Percentiles rank a stretch among this genome's conserved stretches.
These are phyloP conservation scores for Harpagoxenus sublaevis DNA, from an alignment of 2,888 invertebrate species.

Conservation along the genomic window DNA sequence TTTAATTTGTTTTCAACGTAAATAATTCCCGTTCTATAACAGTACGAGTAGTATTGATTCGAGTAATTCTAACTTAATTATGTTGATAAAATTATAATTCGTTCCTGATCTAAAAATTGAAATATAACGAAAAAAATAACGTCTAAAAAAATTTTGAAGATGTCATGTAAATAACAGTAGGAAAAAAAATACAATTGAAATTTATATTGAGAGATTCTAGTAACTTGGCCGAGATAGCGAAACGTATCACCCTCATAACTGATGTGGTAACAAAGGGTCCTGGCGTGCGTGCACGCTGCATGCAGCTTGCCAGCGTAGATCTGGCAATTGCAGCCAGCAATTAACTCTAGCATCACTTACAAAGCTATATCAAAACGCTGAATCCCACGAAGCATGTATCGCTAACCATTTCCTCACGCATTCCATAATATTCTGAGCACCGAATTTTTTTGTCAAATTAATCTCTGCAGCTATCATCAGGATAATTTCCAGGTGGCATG, in stretches of 20 bases:
- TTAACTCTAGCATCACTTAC: slow-evolving; percentile 38
- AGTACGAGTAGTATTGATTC: not conserved
- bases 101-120: not conserved
- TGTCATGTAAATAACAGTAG: not conserved
- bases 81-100: not conserved
- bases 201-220: not conserved
- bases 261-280: not conserved
- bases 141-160: not conserved
- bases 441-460: slow-evolving; percentile 18
- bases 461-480: not conserved
- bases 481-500: not conserved
- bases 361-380: slow-evolving; percentile 27
- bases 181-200: not conserved
- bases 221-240: not conserved
- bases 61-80: not conserved
- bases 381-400: slow-evolving; percentile 16
- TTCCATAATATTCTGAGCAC: not conserved
- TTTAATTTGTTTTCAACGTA: not conserved
- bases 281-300: not conserved
- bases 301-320: not conserved
- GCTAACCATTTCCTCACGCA: slow-evolving; percentile 27
- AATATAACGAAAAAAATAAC: not conserved
- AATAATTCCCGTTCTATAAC: not conserved
- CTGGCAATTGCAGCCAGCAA: slow-evolving; percentile 38
- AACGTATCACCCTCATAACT: slow-evolving; percentile 14